A percentile compares a stretch with the other conserved stretches of the same genome.
Conservation (phyloP, 2,888 invertebrate genomes). For the Taphrorychus bicolor region DNA sequence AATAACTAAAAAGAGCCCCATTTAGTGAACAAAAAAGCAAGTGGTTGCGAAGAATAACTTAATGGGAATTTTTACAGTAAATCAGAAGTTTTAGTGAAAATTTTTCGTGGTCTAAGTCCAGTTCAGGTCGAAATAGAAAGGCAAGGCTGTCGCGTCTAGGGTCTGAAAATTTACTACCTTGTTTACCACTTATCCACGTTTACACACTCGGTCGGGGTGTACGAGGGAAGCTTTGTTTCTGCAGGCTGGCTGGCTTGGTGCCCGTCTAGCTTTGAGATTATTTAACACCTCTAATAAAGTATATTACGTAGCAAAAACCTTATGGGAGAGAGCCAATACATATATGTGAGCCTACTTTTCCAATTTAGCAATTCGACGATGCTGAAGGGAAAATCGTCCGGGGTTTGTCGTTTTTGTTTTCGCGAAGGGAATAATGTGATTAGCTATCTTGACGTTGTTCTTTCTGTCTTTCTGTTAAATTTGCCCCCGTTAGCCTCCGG, state of each 20-base stretch:
- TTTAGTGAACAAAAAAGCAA: background rate
- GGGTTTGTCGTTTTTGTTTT: slow-evolving; percentile 36
- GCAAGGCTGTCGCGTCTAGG: slow-evolving; percentile 37
- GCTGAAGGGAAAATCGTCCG: slow-evolving; percentile 31
- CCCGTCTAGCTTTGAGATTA: slow-evolving; percentile 44
- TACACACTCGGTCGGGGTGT: slow-evolving; percentile 59
- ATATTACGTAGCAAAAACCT: too few relatives aligned
- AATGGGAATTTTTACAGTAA: slow-evolving; percentile 2
- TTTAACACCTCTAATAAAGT: too few relatives aligned
- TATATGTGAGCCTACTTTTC: slow-evolving; percentile 24
- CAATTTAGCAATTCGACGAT: slow-evolving; percentile 34
- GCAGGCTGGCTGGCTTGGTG: slow-evolving; percentile 58
- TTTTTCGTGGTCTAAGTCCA: slow-evolving; percentile 29
- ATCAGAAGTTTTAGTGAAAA: slow-evolving; percentile 14
- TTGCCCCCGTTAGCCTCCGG: slow-evolving; percentile 27
- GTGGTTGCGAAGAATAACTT: background rate
- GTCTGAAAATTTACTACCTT: slow-evolving; percentile 60
- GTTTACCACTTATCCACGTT: slow-evolving; percentile 62
- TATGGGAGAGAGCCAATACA: too few relatives aligned
- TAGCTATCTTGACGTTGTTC: slow-evolving; percentile 37
- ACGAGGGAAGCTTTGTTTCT: slow-evolving; percentile 57
- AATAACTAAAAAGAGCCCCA: too few relatives aligned
- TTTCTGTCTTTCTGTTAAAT: slow-evolving; percentile 33
- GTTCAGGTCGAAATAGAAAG: slow-evolving; percentile 23
- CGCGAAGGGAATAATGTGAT: slow-evolving; percentile 37